Evolutionary conservation across 2,888 invertebrate species (phyloP), one percentile per base, ranked within the genome.

Genomic region (Ecdyonurus torrentis): DNA sequence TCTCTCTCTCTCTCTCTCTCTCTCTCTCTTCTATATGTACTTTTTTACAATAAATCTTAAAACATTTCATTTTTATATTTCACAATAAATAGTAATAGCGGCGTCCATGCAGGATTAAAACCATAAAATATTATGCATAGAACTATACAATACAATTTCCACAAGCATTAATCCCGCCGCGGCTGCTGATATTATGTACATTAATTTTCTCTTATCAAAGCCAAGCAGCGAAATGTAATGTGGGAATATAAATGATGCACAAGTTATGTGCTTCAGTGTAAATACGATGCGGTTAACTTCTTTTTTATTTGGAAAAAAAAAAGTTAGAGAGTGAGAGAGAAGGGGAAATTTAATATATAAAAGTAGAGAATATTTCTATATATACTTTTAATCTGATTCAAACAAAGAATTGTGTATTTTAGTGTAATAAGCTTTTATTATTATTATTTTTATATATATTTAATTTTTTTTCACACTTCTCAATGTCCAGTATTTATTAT

Each of bases 151-250:
- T 37, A 37, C 15, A 37, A 37, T 37, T 37, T 37, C 37, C 15
- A 15, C 15, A 15, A 20, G 15, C 19, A 55, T 55, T 55, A 55
- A 55, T 55, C 55, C 55, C 55, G 20, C 20, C 3, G 55, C 7
- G 55, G 55, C 55, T 55, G 55, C 55, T 55, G 55, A 55, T 55
- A 55, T 55, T 55, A 55, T 55, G 55, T 55, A 55, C 55, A 55
- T 55, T 55, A 55, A 55, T 55, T 55, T 55, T 55, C 55, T 22
- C 55, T 55, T 55, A 55, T 55, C 55, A 55, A 55, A 55, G 15
- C 3, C 55, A 22, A 22, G 19, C 55, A 55, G 55, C n/a, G 20
- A 22, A 55, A 37, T 37, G 37, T 37, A 37, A 55, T 55, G 55
- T 37, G 15, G 37, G 37, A 15, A 37, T 37, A 37, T 37, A 37